Percentiles rank a stretch among this genome's conserved stretches.
Conservation (phyloP, 2,797 vertebrate species). For the Oreochromis grahami region DNA sequence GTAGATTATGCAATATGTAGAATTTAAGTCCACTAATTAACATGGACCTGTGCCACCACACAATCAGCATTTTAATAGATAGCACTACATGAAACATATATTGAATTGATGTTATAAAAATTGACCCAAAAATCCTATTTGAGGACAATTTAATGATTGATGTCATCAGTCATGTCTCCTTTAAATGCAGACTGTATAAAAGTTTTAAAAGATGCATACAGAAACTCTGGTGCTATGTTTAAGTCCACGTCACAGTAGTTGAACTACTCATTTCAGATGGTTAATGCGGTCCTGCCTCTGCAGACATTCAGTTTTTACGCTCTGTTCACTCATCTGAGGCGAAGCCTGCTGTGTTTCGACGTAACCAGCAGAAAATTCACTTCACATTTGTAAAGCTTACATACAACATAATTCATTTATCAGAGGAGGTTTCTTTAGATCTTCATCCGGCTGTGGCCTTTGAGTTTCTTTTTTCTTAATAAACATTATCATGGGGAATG, state of each 20-base stretch:
- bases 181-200: fast-evolving
- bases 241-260: not conserved
- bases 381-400: not conserved
- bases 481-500: not conserved
- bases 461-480: not conserved
- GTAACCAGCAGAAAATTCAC: not conserved
- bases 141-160: not conserved
- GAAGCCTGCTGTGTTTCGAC: not conserved
- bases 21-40: not conserved
- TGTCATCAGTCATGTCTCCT: not conserved
- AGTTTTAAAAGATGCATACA: not conserved
- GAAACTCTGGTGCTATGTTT: fast-evolving
- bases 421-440: not conserved
- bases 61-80: not conserved
- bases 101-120: not conserved
- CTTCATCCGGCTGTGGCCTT: not conserved
- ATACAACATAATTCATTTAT: not conserved
- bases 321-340: not conserved
- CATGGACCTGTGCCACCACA: not conserved
- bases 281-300: not conserved
- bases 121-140: fast-evolving
- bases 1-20: no score
- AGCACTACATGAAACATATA: fast-evolving
- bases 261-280: not conserved
- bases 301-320: not conserved